These are phyloP conservation scores for Asarcornis scutulata DNA, from an alignment of 2,113 vertebrate genomes.

Conservation along the genomic window DNA sequence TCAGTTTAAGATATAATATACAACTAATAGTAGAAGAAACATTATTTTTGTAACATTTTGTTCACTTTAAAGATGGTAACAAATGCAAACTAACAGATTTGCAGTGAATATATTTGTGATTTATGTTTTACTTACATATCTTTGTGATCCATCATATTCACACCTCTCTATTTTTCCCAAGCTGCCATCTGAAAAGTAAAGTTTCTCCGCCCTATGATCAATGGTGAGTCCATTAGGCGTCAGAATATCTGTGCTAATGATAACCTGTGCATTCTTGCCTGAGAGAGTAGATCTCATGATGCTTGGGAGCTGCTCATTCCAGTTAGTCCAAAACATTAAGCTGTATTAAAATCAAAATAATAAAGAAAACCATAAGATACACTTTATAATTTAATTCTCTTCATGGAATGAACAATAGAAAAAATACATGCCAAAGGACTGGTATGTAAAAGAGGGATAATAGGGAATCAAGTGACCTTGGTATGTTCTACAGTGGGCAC, in stretches of 20 bases:
- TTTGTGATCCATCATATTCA: conserved; percentile 94
- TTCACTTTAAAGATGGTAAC: not conserved
- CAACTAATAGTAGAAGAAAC: not conserved
- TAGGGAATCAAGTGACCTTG: not conserved
- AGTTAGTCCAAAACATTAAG: conserved; percentile 99
- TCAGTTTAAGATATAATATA: not conserved
- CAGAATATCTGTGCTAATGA: conserved; percentile 91
- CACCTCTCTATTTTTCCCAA: conserved; percentile 96
- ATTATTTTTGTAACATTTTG: not conserved
- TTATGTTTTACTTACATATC: conserved; percentile 88
- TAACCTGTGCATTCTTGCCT: conserved; percentile 90
- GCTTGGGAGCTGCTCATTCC: conserved; percentile 98
- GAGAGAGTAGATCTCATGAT: conserved; percentile 93
- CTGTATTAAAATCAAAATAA: conserved; percentile 76
- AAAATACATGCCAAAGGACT: not conserved
- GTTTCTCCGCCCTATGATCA: conserved; percentile 92
- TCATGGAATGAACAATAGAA: not conserved
- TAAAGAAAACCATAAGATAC: conserved; percentile 23
- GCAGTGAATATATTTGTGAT: not conserved
- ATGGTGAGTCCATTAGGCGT: conserved; percentile 96
- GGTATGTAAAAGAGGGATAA: not conserved
- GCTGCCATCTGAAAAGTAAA: conserved; percentile 96
- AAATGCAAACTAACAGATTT: not conserved
- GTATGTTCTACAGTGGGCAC: not conserved
- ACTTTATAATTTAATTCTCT: conserved; percentile 41